These are phyloP conservation scores for Bedellia somnulentella DNA, from an alignment of 2,888 invertebrate genomes.

Conservation along the genomic window DNA sequence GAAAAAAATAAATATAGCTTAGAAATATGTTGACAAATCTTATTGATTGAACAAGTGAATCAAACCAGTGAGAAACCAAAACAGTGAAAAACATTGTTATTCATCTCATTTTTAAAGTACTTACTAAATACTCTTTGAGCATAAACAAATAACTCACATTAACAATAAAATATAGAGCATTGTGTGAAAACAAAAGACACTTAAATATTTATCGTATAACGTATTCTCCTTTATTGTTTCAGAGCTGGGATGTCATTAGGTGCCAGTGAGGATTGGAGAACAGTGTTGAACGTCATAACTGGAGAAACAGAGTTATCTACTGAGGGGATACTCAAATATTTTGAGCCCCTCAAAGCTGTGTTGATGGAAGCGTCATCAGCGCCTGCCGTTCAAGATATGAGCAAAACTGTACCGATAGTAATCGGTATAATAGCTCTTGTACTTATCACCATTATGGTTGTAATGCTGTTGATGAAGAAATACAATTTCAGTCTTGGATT, in stretches of 20 bases:
- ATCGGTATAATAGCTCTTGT: conserved; percentile 35
- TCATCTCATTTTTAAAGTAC: no score
- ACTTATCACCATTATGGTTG: conserved; percentile 30
- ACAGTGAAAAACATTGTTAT: no score
- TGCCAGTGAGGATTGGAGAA: conserved; percentile 44
- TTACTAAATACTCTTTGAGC: no score
- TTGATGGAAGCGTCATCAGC: conserved; percentile 24
- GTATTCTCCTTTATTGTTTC: conserved; percentile 12
- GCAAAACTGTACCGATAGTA: conserved; percentile 37
- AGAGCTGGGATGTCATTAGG: conserved; percentile 49
- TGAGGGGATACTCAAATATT: conserved; percentile 37
- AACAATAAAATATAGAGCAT: no score
- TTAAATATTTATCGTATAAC: no score
- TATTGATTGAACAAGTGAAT: no score
- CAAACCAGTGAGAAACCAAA: no score
- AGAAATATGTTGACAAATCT: no score
- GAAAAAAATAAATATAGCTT: no score
- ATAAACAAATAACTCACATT: no score
- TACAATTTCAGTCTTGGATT: conserved; percentile 26
- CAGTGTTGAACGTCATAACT: conserved; percentile 37
- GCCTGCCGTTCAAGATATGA: conserved; percentile 26
- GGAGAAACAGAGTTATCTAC: conserved; percentile 43
- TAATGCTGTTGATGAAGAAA: conserved; percentile 42
- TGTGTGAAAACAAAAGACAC: no score
- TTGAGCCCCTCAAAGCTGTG: conserved; percentile 27